phyloP scores from a whole-genome alignment of 2,888 invertebrate genomes.

The Morinoia aosen region DNA sequence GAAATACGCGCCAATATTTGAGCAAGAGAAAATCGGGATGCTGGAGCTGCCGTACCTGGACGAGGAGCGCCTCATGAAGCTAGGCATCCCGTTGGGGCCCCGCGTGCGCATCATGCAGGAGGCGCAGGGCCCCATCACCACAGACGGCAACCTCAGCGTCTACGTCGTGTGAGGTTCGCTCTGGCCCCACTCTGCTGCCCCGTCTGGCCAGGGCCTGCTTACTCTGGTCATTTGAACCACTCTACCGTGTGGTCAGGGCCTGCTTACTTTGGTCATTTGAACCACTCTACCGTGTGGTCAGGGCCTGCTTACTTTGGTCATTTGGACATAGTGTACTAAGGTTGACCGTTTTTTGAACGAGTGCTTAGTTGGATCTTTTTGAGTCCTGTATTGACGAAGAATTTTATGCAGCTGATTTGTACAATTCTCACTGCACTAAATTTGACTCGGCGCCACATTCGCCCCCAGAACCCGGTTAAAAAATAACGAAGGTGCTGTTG shows the following conservation, averaged over 20 bases:
- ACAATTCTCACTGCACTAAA: too few relatives aligned
- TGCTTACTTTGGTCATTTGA: not conserved
- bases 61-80: conserved; percentile 87
- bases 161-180: conserved; percentile 60
- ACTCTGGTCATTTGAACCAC: too few relatives aligned
- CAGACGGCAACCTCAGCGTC: conserved; percentile 66
- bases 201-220: too few relatives aligned
- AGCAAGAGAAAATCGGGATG: conserved; percentile 89
- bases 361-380: too few relatives aligned
- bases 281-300: too few relatives aligned
- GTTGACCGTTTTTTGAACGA: not conserved
- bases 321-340: not conserved
- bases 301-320: too few relatives aligned
- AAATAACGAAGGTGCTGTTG: not conserved
- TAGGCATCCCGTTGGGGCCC: conserved; percentile 92
- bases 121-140: conserved; percentile 74
- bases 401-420: too few relatives aligned
- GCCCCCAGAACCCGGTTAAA: not conserved
- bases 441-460: too few relatives aligned
- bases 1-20: conserved; percentile 89
- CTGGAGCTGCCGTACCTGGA: conserved; percentile 91
- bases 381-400: too few relatives aligned
- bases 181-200: too few relatives aligned
- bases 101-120: conserved; percentile 89
- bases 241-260: too few relatives aligned